Percentiles rank a stretch among this genome's conserved stretches.
phyloP scores from a whole-genome alignment of 2,113 vertebrate genomes.

The Crotalus horridus region DNA sequence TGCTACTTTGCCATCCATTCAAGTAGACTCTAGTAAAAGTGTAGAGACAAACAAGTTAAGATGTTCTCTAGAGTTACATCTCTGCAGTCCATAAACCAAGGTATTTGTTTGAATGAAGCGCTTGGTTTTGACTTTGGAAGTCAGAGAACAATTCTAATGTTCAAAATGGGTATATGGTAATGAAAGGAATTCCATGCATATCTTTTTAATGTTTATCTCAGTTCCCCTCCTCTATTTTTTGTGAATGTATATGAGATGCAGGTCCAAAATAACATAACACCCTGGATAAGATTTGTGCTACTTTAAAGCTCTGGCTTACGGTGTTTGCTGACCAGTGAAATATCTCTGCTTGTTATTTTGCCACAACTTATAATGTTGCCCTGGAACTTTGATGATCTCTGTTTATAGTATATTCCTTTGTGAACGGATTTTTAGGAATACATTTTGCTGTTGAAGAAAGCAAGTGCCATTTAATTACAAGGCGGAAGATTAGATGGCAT shows the following conservation, averaged over 20 bases:
- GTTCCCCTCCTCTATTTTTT: background rate
- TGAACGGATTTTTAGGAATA: background rate
- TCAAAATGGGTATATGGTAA: background rate
- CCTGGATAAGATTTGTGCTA: background rate
- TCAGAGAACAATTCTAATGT: background rate
- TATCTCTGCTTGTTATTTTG: background rate
- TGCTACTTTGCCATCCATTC: background rate
- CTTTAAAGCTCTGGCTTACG: too few species aligned
- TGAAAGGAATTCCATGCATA: background rate
- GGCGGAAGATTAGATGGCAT: conserved; percentile 3
- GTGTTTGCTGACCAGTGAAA: too few species aligned
- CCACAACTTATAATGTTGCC: background rate
- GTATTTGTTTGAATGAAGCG: too few species aligned
- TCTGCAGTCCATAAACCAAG: too few species aligned
- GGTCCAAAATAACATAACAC: background rate
- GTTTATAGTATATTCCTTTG: background rate
- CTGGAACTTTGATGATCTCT: background rate
- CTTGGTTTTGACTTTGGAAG: background rate
- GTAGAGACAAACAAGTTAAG: too few species aligned
- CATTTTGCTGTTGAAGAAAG: conserved; percentile 19
- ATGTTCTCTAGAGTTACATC: background rate
- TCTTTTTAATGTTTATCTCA: background rate
- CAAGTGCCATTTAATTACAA: background rate
- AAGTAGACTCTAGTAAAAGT: background rate
- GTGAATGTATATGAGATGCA: background rate